Percentiles rank a stretch among this genome's conserved stretches.
phyloP scores from a whole-genome alignment of 2,113 vertebrate species.

The Thunnus thynnus region DNA sequence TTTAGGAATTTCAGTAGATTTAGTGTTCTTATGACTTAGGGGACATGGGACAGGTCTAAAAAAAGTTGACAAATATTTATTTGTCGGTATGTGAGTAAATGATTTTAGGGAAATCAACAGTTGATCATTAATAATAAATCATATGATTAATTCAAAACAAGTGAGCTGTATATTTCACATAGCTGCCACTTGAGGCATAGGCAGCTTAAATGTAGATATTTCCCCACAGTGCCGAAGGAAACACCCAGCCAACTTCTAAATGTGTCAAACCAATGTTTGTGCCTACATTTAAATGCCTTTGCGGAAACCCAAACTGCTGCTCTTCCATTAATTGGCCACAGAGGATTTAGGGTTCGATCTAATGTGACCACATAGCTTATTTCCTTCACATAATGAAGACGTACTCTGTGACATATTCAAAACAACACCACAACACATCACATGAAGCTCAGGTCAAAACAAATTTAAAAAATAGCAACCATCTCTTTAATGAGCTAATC shows the following conservation, averaged over 20 bases:
- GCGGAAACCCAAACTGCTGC: constrained; percentile 42
- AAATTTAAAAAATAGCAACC: neutral
- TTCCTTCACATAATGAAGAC: constrained; percentile 53
- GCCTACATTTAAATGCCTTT: constrained; percentile 35
- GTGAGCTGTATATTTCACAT: neutral
- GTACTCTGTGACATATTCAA: constrained; percentile 42
- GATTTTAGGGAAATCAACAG: neutral
- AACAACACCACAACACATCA: constrained; percentile 38
- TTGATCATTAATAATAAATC: neutral
- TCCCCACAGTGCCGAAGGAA: constrained; percentile 13
- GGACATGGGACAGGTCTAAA: neutral
- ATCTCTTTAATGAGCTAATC: neutral
- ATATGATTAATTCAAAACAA: neutral
- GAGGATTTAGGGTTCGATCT: constrained; percentile 56
- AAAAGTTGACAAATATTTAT: neutral
- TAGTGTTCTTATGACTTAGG: neutral
- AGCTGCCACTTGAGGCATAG: constrained; percentile 29
- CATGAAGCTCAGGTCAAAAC: neutral
- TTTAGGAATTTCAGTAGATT: constrained; percentile 3
- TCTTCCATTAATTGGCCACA: constrained; percentile 65
- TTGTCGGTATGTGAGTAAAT: neutral
- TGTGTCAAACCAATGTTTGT: constrained; percentile 59
- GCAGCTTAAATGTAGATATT: constrained; percentile 3
- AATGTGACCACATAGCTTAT: constrained; percentile 52
- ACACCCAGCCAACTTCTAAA: constrained; percentile 32